A percentile compares a stretch with the other conserved stretches of the same genome.
These are phyloP conservation scores for Cacoxenus indagator DNA, from an alignment of 2,888 invertebrate species.

Conservation along the genomic window DNA sequence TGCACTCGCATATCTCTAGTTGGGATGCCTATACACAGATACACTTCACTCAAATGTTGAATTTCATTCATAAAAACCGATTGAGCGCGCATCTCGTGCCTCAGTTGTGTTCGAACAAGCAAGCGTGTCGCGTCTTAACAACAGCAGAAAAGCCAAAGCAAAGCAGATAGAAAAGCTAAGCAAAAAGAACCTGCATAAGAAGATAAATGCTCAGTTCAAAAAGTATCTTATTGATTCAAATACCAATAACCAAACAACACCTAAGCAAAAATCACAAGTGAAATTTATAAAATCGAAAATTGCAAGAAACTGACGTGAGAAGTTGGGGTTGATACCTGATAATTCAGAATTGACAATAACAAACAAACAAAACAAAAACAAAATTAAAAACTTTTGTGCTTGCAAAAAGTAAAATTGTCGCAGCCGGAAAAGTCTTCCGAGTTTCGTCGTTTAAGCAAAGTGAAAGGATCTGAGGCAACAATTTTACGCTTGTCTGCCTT, in stretches of 20 bases:
- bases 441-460: too few species aligned
- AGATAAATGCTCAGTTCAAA: constrained; percentile 17
- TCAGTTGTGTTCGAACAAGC: constrained; percentile 72
- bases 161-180: constrained; percentile 2
- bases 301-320: constrained; percentile 17
- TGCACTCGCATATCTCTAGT: constrained; percentile 24
- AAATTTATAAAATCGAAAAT: constrained; percentile 15
- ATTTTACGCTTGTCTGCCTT: not conserved
- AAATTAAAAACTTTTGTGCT: constrained; percentile 25
- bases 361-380: not conserved
- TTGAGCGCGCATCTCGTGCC: constrained; percentile 71
- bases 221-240: constrained; percentile 15
- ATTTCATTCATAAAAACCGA: constrained; percentile 72
- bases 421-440: too few species aligned
- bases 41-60: constrained; percentile 46
- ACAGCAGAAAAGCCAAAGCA: constrained; percentile 27
- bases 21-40: constrained; percentile 12
- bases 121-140: constrained; percentile 70
- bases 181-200: constrained; percentile 25
- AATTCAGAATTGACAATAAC: too few species aligned
- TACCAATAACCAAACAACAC: constrained; percentile 9
- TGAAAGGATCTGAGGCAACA: constrained; percentile 37
- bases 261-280: constrained; percentile 15
- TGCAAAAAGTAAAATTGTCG: constrained; percentile 41
- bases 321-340: too few species aligned